Percentiles rank a stretch among this genome's conserved stretches.
Evolutionary conservation across 2,888 invertebrate species (phyloP).

Genomic region (Meteorus colon): DNA sequence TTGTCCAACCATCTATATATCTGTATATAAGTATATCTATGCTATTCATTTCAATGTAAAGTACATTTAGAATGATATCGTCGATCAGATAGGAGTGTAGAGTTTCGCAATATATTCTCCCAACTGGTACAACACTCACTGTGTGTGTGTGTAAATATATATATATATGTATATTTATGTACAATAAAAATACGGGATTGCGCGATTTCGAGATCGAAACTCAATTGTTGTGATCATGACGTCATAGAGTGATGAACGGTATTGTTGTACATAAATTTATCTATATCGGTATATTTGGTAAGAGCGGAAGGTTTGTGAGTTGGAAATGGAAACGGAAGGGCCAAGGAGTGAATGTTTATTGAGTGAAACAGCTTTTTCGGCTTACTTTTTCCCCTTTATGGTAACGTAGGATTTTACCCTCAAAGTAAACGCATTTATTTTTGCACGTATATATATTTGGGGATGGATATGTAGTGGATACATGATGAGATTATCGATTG

Average conservation of each 20-base stretch:
- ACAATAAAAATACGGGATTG: conserved; percentile 20
- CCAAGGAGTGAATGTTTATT: conserved; percentile 26
- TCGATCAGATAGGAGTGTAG: too few relatives aligned
- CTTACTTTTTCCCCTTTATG: background rate
- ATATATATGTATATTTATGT: background rate
- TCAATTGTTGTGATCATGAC: conserved; percentile 37
- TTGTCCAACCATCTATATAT: background rate
- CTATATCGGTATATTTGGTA: background rate
- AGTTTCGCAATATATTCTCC: too few relatives aligned
- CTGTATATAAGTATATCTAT: background rate
- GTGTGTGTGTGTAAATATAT: too few relatives aligned
- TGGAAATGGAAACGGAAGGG: background rate
- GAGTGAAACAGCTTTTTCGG: conserved; percentile 25
- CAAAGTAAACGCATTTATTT: conserved; percentile 12
- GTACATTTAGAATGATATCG: too few relatives aligned
- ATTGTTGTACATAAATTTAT: conserved; percentile 1
- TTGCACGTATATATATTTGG: background rate
- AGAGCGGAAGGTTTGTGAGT: background rate
- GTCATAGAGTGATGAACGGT: conserved; percentile 26
- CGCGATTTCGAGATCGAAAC: conserved; percentile 35
- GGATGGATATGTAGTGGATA: background rate
- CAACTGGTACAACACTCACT: too few relatives aligned
- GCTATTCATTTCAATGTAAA: too few relatives aligned
- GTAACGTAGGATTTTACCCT: conserved; percentile 5
- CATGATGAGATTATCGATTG: background rate